Percentiles rank a stretch among this genome's conserved stretches.
phyloP scores from a whole-genome alignment of 2,113 vertebrate genomes.

The Neolamprologus tretocephalus region DNA sequence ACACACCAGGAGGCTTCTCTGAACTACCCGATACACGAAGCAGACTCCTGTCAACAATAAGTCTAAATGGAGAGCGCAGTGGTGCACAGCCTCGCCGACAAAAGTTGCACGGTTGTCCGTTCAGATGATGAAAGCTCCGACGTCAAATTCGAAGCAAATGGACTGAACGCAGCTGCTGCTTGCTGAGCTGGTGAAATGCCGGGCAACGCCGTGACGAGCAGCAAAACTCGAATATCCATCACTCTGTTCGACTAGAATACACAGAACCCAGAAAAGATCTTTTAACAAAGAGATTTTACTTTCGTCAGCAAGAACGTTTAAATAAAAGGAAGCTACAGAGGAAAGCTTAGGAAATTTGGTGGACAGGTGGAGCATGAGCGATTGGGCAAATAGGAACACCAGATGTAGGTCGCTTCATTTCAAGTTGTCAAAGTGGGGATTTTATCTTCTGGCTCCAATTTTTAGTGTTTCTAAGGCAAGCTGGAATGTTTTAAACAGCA shows the following conservation, averaged over 20 bases:
- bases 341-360: neutral
- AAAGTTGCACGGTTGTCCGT: neutral
- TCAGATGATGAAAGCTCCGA: neutral
- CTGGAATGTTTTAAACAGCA: neutral
- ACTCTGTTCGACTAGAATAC: neutral
- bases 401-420: neutral
- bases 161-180: conserved; percentile 15
- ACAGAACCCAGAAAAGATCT: neutral
- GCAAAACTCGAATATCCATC: neutral
- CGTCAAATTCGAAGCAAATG: conserved; percentile 12
- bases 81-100: conserved; percentile 12
- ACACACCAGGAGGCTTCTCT: conserved; percentile 2
- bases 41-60: conserved; percentile 44
- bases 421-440: neutral
- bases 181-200: neutral
- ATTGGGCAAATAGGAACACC: neutral
- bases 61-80: conserved; percentile 17
- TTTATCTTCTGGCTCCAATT: neutral
- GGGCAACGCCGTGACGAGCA: neutral
- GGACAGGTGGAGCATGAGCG: neutral
- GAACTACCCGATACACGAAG: conserved; percentile 6
- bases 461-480: neutral
- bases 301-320: neutral
- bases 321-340: neutral
- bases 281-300: neutral